Evolutionary conservation across 2,113 vertebrate genomes (phyloP), one percentile per base, ranked within the genome.

Genomic region (Nymphicus hollandicus): DNA sequence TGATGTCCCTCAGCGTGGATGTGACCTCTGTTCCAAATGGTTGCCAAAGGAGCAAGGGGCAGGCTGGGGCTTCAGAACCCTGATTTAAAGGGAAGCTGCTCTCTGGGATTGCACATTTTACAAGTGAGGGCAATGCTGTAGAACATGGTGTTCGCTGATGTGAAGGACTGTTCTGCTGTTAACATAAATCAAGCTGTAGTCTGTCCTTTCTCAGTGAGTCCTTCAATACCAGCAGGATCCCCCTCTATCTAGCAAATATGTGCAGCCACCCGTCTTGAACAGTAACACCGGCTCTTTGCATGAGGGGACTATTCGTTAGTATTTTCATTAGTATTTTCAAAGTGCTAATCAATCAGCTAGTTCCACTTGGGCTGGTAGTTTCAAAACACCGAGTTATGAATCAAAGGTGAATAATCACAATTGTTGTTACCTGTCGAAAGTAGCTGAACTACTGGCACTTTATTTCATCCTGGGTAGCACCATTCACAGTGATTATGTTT

Each of bases 141-240:
- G 65, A 71, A 29, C 17, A 2, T 31, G 25, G 72, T 49, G 23
- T 20, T 87, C 29, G 13, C 49, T 29, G 27, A 28, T n/a, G 24
- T 28, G 13, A 41, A 68, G 58, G 58, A 10, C 58, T 77, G 43
- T 31, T 41, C 8, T 0, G 2, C 52, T 80, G 39, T 17, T 43
- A 6, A 2, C 22, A 37, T 0, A 18, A 81, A 47, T 52, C 9
- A 8, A 25, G 27, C 17, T 16, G 3, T 4, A 13, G 52, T 5
- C 65, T 41, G 33, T 79, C 41, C 60, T 52, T 49, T 28, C n/a
- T 50, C 52, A 11, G 31, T 1, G 3, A 68, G 31, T 29, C 60
- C 77, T 92, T 35, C 61, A 37, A 44, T 27, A 89, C 15, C 66
- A 63, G 85, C 44, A 53, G 50, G 52, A 37, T 73, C 28, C 41